phyloP scores from a whole-genome alignment of 2,797 vertebrate species.

The Bucorvus abyssinicus region DNA sequence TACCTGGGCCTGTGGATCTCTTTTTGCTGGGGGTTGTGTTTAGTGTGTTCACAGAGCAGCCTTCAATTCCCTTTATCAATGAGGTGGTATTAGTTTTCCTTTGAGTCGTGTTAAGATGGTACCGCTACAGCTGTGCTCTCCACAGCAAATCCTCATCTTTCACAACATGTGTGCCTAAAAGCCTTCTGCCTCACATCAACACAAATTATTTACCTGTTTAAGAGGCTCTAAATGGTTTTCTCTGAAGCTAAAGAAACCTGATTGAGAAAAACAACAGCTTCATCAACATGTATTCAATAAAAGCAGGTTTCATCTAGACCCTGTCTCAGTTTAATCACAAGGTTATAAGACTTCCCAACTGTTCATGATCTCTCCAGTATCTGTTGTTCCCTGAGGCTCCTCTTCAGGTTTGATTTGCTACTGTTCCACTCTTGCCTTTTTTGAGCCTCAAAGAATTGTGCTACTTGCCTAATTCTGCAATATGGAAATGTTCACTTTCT shows the following conservation, averaged over 20 bases:
- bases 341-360: not conserved
- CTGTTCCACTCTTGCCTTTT: not conserved
- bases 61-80: not conserved
- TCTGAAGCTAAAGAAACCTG: not conserved
- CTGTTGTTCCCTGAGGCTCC: not conserved
- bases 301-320: not conserved
- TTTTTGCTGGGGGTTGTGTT: not conserved
- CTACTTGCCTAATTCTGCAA: not conserved
- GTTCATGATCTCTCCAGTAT: not conserved
- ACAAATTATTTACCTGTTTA: not conserved
- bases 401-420: not conserved
- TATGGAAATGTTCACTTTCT: not conserved
- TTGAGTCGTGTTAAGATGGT: rapidly evolving
- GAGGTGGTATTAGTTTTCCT: not conserved
- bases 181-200: not conserved
- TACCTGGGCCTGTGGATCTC: not conserved
- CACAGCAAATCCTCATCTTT: not conserved
- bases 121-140: not conserved
- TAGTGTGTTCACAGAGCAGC: not conserved
- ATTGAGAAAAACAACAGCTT: not conserved
- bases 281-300: not conserved
- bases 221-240: not conserved
- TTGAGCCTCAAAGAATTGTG: not conserved
- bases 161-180: not conserved
- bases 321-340: not conserved